These are phyloP conservation scores for Pipa parva DNA, from an alignment of 2,113 vertebrate genomes.

Conservation along the genomic window DNA sequence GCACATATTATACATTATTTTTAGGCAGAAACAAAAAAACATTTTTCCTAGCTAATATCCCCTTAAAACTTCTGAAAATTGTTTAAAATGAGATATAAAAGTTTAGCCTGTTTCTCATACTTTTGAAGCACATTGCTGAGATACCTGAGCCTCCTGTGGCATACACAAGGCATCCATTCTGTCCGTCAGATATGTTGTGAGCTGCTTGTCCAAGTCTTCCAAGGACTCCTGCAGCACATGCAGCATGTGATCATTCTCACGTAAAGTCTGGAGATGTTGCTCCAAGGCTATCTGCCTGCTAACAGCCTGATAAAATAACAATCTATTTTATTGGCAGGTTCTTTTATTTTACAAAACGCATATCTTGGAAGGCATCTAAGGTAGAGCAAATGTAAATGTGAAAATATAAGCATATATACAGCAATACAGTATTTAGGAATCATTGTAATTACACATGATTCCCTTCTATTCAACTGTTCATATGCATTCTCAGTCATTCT, in stretches of 20 bases:
- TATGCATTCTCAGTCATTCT: no score
- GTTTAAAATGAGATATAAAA: neutral
- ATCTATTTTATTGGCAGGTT: neutral
- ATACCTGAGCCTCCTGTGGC: slow-evolving; percentile 91
- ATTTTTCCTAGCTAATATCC: no score
- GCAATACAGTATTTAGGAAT: no score
- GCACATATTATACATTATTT: no score
- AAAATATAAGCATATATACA: neutral
- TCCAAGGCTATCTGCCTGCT: slow-evolving; percentile 82
- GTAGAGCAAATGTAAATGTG: neutral
- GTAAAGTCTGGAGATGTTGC: slow-evolving; percentile 77
- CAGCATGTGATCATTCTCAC: slow-evolving; percentile 77
- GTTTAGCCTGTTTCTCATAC: neutral
- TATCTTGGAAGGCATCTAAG: neutral
- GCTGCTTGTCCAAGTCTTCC: slow-evolving; percentile 79
- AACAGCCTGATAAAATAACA: slow-evolving; percentile 67
- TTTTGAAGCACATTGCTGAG: neutral
- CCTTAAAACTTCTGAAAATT: no score
- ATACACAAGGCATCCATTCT: slow-evolving; percentile 89
- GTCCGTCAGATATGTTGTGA: slow-evolving; percentile 92
- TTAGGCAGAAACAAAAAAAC: no score
- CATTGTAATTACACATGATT: no score
- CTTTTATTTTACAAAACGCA: neutral
- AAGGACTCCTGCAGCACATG: slow-evolving; percentile 84
- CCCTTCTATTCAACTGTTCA: no score